Conservation (phyloP, 2,888 invertebrate species). For the Nemotelus pantherinus region DNA sequence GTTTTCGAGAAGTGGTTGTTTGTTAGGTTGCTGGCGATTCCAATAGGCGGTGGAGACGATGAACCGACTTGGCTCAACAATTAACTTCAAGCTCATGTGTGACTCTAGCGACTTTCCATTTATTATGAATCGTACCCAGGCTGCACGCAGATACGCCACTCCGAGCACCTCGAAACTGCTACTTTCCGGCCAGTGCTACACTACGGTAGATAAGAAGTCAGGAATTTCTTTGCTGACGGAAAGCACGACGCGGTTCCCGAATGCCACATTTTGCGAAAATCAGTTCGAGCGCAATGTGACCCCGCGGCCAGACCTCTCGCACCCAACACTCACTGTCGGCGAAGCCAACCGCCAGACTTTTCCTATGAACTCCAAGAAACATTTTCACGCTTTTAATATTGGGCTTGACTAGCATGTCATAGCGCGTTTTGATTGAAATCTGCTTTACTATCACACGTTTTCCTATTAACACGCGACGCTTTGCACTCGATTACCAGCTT, state of each 20-base stretch:
- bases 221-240: neutral
- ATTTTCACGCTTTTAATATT: slow-evolving; percentile 5
- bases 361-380: neutral
- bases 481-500: no score
- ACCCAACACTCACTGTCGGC: neutral
- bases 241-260: neutral
- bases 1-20: neutral
- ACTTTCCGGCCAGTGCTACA: neutral
- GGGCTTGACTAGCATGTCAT: neutral
- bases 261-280: slow-evolving; percentile 37
- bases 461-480: no score
- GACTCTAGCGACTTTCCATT: neutral
- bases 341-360: neutral
- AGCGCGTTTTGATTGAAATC: no score
- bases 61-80: slow-evolving; percentile 3
- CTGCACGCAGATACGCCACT: slow-evolving; percentile 1
- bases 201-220: slow-evolving; percentile 3
- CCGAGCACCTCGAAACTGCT: neutral
- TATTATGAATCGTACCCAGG: neutral
- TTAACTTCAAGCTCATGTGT: neutral
- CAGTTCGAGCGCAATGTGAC: neutral
- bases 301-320: neutral
- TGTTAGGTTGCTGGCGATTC: neutral
- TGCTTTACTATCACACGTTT: no score
- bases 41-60: neutral